Conservation (phyloP, 2,113 vertebrate species). For the Oenanthe oenanthe region DNA sequence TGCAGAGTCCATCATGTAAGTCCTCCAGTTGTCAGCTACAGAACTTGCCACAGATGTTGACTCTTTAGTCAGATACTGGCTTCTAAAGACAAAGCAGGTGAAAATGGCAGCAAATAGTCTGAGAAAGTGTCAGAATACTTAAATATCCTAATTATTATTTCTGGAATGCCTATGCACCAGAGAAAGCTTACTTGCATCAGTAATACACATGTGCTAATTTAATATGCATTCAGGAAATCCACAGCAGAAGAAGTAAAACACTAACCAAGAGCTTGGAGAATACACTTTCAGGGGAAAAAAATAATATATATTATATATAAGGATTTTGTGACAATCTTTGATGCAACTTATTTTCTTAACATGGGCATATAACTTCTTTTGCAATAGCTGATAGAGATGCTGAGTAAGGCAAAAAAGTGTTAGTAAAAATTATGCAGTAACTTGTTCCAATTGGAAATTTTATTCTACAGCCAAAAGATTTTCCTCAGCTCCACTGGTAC, state of each 20-base stretch:
- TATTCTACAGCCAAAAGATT: background rate
- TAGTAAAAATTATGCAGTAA: background rate
- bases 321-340: background rate
- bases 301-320: no score
- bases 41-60: background rate
- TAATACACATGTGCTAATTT: background rate
- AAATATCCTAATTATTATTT: background rate
- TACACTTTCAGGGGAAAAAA: background rate
- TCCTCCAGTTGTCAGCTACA: background rate
- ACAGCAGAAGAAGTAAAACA: background rate
- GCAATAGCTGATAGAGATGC: background rate
- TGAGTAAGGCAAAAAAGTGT: background rate
- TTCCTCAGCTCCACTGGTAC: background rate
- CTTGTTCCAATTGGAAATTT: background rate
- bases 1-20: background rate
- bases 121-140: background rate
- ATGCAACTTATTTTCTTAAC: background rate
- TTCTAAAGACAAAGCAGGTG: background rate
- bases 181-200: background rate
- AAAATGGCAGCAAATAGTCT: background rate
- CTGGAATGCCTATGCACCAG: background rate
- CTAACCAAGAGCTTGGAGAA: background rate
- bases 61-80: background rate
- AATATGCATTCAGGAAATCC: background rate
- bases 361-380: background rate